Conservation (phyloP, 2,797 vertebrate genomes). For the Neosilurus mollespiculum region DNA sequence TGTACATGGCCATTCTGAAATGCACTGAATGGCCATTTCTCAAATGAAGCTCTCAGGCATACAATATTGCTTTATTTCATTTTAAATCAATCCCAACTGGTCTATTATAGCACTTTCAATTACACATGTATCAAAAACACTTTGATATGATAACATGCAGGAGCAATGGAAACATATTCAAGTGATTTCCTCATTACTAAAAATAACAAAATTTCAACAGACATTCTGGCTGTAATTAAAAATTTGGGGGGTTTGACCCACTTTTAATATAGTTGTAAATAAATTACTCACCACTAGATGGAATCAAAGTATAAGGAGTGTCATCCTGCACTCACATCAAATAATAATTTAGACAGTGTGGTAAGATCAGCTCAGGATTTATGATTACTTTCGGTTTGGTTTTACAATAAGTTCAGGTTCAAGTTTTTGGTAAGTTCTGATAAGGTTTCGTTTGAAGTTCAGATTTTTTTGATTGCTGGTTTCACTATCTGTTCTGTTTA, state of each 20-base stretch:
- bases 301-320: constrained; percentile 17
- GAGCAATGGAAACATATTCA: neutral
- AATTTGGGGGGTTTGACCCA: neutral
- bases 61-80: neutral
- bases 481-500: constrained; percentile 26
- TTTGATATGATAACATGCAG: neutral
- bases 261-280: constrained; percentile 1
- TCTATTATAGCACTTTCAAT: neutral
- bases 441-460: neutral
- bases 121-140: too few relatives aligned
- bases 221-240: neutral
- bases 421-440: constrained; percentile 2
- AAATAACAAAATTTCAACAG: neutral
- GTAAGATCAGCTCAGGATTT: neutral
- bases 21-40: too few relatives aligned
- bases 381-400: neutral
- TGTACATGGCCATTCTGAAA: neutral
- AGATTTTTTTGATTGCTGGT: constrained; percentile 36
- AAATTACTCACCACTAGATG: constrained; percentile 45
- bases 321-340: neutral
- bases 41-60: too few relatives aligned
- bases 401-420: neutral
- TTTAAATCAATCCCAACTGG: neutral
- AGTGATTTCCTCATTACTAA: neutral
- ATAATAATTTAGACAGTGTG: neutral